Evolutionary conservation across 1,140 invertebrate genomes (phyloP), one percentile per base, ranked within the genome.

Genomic region (Anoplolepis gracilipes): DNA sequence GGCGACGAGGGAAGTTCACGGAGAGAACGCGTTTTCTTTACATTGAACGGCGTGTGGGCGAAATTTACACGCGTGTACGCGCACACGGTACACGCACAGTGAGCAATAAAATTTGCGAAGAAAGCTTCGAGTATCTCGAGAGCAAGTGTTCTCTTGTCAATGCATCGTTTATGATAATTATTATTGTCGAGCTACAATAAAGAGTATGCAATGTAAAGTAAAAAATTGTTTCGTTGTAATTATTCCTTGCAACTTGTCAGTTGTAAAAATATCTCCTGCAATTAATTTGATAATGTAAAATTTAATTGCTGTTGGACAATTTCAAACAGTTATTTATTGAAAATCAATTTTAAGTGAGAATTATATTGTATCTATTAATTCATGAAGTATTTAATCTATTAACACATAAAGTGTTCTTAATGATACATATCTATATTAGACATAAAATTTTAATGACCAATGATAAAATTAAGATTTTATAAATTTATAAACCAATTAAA

Each of bases 41-140:
- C 49, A 5, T 39, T 19, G 53, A 39, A n/a, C 36, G 53, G 67
- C 39, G 78, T 82, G 78, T 82, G 78, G 78, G 78, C 78, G 78
- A 82, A 59, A 73, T 82, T 73, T 82, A 82, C 67, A 82, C 67
- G 67, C 64, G 46, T 55, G 46, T 69, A 69, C 30, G 33, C 16
- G 39, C 36, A 30, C 49, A 11, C 53, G 77, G 25, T 33, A 53
- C 78, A 42, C 57, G 39, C 11, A 64, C 57, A 64, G 78, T 77
- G 61, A 8, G 53, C 4, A 67, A 82, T 82, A 82, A 82, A 73
- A 61, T 49, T 57, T 36, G 7, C n/a, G 4, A 36, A 22, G 11
- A 72, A 22, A 61, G 39, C 16, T 5, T 39, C 42, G n/a, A 62
- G 46, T 13, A 55, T 69, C 62, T 8, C 11, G 8, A 22, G n/a